Conservation (phyloP, 1,140 invertebrate species). For the Drosophila varians region DNA sequence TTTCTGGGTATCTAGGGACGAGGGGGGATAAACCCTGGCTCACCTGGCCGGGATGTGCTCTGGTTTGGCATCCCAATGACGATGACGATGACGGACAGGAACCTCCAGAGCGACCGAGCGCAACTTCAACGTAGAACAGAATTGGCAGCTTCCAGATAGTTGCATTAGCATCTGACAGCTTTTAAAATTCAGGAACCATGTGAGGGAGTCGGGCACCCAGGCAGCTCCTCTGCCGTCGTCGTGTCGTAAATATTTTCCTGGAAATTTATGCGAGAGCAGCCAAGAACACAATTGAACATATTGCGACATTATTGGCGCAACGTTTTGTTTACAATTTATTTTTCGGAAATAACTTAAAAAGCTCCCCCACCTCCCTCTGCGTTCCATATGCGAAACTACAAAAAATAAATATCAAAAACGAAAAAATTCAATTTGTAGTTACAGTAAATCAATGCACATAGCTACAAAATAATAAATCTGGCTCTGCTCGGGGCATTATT, state of each 20-base stretch:
- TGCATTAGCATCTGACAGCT: constrained; percentile 60
- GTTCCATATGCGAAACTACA: not conserved
- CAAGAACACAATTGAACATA: constrained; percentile 5
- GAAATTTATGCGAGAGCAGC: constrained; percentile 17
- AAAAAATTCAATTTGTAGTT: constrained; percentile 1
- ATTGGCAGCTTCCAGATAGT: constrained; percentile 65
- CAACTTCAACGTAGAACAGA: constrained; percentile 38
- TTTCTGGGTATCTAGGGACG: constrained; percentile 22
- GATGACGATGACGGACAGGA: constrained; percentile 57
- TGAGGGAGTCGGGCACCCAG: not conserved
- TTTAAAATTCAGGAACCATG: constrained; percentile 31
- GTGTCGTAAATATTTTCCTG: constrained; percentile 45
- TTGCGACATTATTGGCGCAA: not conserved
- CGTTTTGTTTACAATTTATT: constrained; percentile 2
- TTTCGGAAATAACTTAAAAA: not conserved
- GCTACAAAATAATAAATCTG: not conserved
- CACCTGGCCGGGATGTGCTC: constrained; percentile 33
- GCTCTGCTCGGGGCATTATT: not conserved
- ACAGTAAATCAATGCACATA: constrained; percentile 4
- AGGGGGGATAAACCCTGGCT: constrained; percentile 18
- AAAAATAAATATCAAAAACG: not conserved
- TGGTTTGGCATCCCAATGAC: constrained; percentile 13
- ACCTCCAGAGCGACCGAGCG: constrained; percentile 34
- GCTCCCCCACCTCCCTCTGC: not conserved
- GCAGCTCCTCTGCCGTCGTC: constrained; percentile 1